These are phyloP conservation scores for Uromys caudimaculatus DNA, from an alignment of 2,797 vertebrate genomes.

Conservation along the genomic window DNA sequence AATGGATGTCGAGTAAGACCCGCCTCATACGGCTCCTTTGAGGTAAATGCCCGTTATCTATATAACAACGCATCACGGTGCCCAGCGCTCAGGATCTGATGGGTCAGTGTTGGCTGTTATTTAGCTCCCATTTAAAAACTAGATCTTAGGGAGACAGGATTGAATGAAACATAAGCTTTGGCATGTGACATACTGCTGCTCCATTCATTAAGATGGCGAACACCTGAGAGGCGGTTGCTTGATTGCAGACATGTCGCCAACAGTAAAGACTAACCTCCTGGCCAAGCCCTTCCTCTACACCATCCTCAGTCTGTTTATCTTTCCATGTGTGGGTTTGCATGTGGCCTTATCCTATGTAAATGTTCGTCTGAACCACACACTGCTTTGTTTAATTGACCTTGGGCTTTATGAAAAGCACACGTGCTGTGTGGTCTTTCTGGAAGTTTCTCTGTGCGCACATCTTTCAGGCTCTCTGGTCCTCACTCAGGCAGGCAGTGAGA, in stretches of 20 bases:
- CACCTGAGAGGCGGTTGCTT: background rate
- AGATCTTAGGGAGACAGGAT: background rate
- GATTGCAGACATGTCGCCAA: background rate
- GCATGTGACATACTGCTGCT: background rate
- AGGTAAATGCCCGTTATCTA: background rate
- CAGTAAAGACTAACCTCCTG: background rate
- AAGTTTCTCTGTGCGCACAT: background rate
- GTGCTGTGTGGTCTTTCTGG: background rate
- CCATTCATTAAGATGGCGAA: background rate
- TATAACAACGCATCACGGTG: too few relatives aligned
- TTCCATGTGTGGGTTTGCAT: background rate
- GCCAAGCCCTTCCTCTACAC: background rate
- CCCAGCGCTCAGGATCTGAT: background rate
- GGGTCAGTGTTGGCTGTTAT: background rate
- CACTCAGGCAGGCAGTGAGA: background rate
- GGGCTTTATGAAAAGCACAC: background rate
- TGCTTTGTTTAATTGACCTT: slow-evolving; percentile 1
- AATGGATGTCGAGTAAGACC: background rate
- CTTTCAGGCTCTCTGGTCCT: background rate
- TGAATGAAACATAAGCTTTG: background rate
- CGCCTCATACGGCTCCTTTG: background rate
- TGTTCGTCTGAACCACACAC: background rate
- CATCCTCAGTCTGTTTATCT: background rate
- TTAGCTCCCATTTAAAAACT: background rate
- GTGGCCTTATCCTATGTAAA: background rate